phyloP scores from a whole-genome alignment of 2,113 vertebrate genomes.

The Xerus inauris region DNA sequence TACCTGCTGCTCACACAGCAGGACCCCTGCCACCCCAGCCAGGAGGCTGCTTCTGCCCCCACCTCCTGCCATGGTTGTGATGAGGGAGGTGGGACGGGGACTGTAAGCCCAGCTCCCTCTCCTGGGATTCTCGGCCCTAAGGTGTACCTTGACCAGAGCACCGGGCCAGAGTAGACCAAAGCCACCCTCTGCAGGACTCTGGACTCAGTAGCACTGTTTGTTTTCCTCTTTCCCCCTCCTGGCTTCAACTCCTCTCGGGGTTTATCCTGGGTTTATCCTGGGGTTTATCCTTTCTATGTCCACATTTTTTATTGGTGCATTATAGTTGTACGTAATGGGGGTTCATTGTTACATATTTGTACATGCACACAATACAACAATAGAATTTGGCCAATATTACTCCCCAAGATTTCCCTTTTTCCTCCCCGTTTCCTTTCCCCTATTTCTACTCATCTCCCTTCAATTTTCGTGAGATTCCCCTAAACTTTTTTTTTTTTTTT shows the following conservation, averaged over 20 bases:
- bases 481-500: too few relatives aligned
- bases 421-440: too few relatives aligned
- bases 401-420: too few relatives aligned
- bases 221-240: neutral
- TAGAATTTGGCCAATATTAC: too few relatives aligned
- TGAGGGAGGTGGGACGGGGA: fast-evolving
- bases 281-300: neutral
- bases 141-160: neutral
- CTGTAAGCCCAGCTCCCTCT: neutral
- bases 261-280: neutral
- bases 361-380: too few relatives aligned
- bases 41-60: neutral
- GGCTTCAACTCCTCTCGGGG: neutral
- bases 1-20: fast-evolving
- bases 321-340: too few relatives aligned
- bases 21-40: neutral
- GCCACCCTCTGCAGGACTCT: neutral
- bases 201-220: neutral
- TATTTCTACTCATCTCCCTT: too few relatives aligned
- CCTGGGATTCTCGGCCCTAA: neutral
- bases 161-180: neutral
- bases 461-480: too few relatives aligned
- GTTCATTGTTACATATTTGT: too few relatives aligned
- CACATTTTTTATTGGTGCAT: too few relatives aligned
- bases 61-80: neutral